phyloP scores from a whole-genome alignment of 1,140 invertebrate genomes.

The Cherax destructor region DNA sequence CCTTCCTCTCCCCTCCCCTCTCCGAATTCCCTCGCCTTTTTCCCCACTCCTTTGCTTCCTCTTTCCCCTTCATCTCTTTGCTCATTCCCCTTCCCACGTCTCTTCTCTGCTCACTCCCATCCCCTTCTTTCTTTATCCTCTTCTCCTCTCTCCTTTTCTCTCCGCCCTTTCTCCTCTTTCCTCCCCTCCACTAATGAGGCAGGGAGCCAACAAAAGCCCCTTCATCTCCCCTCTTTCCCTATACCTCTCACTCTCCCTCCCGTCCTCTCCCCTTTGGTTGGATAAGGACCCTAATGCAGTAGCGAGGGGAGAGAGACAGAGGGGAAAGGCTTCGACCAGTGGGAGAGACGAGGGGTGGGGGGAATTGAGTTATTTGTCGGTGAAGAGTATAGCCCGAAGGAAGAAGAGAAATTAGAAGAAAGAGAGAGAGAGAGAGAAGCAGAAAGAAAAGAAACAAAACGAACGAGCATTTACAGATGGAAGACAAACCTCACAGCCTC shows the following conservation, averaged over 20 bases:
- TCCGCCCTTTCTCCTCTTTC: too few species aligned
- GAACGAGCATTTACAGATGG: too few species aligned
- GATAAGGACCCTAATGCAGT: background rate
- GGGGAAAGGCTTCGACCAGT: background rate
- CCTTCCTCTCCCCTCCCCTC: too few species aligned
- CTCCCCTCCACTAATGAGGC: background rate
- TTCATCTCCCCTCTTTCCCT: slow-evolving; percentile 14
- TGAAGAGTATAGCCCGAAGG: too few species aligned
- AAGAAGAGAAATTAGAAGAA: too few species aligned
- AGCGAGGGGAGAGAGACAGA: background rate
- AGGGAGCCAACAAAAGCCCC: background rate
- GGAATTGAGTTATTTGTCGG: too few species aligned
- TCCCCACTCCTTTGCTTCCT: background rate
- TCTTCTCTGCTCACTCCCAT: too few species aligned
- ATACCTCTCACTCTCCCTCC: background rate
- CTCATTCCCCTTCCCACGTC: too few species aligned
- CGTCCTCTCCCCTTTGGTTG: background rate
- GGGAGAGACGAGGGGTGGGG: background rate
- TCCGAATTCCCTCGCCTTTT: background rate
- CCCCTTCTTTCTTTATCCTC: background rate
- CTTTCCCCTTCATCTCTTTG: background rate
- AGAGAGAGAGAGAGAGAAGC: too few species aligned
- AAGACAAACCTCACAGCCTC: too few species aligned
- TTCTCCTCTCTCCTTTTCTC: too few species aligned
- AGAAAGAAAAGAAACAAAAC: too few species aligned